These are phyloP conservation scores for Tolmerus cingulatus DNA, from an alignment of 2,888 invertebrate species.

Conservation along the genomic window DNA sequence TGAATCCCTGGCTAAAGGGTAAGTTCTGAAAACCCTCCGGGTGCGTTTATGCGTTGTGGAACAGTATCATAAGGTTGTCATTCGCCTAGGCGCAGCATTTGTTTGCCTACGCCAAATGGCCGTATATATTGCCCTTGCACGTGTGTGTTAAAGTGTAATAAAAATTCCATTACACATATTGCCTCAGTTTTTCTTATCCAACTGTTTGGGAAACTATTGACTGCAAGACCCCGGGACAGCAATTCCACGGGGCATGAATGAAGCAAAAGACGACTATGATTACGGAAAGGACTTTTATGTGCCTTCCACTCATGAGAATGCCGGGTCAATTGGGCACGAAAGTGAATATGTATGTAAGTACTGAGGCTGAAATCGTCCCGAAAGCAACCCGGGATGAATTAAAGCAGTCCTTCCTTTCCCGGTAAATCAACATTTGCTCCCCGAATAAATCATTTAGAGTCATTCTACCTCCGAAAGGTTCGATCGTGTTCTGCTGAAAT, in stretches of 20 bases:
- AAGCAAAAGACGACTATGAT: not conserved
- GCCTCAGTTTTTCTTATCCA: slow-evolving; percentile 29
- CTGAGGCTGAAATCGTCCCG: not conserved
- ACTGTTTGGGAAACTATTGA: slow-evolving; percentile 8
- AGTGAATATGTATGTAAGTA: slow-evolving; percentile 25
- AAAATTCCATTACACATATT: slow-evolving; percentile 42
- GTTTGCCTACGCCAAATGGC: not conserved
- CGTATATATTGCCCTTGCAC: not conserved
- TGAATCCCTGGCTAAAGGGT: slow-evolving; percentile 1
- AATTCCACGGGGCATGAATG: not conserved
- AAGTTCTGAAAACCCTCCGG: not conserved
- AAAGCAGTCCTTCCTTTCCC: not conserved
- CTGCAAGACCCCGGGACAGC: not conserved
- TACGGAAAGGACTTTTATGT: not conserved
- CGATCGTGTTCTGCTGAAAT: not conserved
- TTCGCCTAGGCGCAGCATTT: not conserved
- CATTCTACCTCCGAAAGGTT: not conserved
- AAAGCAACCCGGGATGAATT: not conserved
- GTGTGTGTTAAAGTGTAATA: slow-evolving; percentile 28
- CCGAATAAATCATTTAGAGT: slow-evolving; percentile 15
- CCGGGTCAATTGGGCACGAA: slow-evolving; percentile 25
- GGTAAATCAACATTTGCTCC: slow-evolving; percentile 9
- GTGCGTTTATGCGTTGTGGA: not conserved
- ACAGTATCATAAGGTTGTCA: slow-evolving; percentile 1
- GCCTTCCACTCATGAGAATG: not conserved